A percentile compares a stretch with the other conserved stretches of the same genome.
Conservation (phyloP, 30 jellyfish, hydroid and myxozoan species). For the Cassiopea andromeda region DNA sequence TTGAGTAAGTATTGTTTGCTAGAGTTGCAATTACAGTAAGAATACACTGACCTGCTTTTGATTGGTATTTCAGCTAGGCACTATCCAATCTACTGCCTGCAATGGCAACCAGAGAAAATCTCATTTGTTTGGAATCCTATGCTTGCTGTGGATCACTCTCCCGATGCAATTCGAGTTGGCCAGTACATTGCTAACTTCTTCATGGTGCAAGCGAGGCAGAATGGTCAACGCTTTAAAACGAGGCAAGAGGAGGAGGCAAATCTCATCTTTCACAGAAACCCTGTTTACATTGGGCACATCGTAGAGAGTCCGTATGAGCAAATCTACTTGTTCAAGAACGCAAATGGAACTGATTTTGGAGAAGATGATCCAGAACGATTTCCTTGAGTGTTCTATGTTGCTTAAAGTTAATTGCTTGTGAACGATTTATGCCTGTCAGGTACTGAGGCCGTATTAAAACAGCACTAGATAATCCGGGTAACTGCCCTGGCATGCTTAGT, state of each 20-base stretch:
- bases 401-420: no score
- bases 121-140: conserved; percentile 79
- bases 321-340: conserved; percentile 63
- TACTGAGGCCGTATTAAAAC: no score
- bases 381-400: no score
- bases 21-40: no score
- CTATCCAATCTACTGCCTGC: conserved; percentile 88
- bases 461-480: no score
- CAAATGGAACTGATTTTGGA: conserved; percentile 63
- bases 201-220: conserved; percentile 82
- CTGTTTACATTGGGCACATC: conserved; percentile 83
- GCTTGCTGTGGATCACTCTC: conserved; percentile 80
- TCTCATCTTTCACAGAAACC: conserved; percentile 45
- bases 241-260: conserved; percentile 76
- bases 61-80: conserved; percentile 56
- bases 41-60: no score
- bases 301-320: conserved; percentile 92
- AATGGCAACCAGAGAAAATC: conserved; percentile 95
- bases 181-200: conserved; percentile 85
- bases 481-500: no score
- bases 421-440: no score
- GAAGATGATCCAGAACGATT: conserved; percentile 29
- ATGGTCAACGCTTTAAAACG: conserved; percentile 64
- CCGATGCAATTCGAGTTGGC: conserved; percentile 71
- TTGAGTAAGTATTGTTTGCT: no score